Base-by-base conservation (phyloP, 2,888 invertebrate species). In the Acrocyrtus sp. region DNA sequence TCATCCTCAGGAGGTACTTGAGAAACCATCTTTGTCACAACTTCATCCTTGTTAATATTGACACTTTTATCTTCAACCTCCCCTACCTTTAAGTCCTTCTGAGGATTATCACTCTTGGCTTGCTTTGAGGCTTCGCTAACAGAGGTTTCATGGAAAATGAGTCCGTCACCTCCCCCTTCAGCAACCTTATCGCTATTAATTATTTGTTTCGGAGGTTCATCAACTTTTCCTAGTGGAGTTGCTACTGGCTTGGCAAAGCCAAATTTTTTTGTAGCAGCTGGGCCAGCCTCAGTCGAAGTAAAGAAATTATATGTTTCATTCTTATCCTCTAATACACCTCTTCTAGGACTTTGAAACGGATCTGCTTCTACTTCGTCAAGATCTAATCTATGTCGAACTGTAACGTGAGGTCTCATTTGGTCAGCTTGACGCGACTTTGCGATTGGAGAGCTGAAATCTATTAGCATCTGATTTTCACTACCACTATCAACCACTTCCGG, bases 281-380 rank as follows among this genome's bases (percentile, higher is more conserved):
- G 34, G 34, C 34, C 34, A 8, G 34, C 34, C n/a, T n/a, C n/a
- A 8, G 34, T 34, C 34, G 34, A 34, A 8, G 34, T 12, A 12
- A 34, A 8, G 12, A 12, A 12, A 34, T 34, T 34, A 5, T 5
- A 34, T 5, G 5, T 12, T 8, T 27, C 53, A 29, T 4, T 29
- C n/a, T 21, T 43, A 15, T n/a, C 22, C n/a, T n/a, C n/a, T n/a
- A n/a, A n/a, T n/a, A n/a, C n/a, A n/a, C n/a, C n/a, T n/a, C n/a
- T n/a, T n/a, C n/a, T n/a, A 17, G 70, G 70, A 45, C 63, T 63
- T 47, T 62, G 47, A 41, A 69, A 69, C 4, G 69, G 61, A 19
- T 69, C 69, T 54, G n/a, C 4, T 1, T 34, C 10, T 15, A 12
- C 29, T 6, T 15, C 15, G 50, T 48, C n/a, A 4, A 48, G 17